A percentile compares a stretch with the other conserved stretches of the same genome.
phyloP scores from a whole-genome alignment of 2,888 invertebrate genomes.

The Agonum fuliginosum region DNA sequence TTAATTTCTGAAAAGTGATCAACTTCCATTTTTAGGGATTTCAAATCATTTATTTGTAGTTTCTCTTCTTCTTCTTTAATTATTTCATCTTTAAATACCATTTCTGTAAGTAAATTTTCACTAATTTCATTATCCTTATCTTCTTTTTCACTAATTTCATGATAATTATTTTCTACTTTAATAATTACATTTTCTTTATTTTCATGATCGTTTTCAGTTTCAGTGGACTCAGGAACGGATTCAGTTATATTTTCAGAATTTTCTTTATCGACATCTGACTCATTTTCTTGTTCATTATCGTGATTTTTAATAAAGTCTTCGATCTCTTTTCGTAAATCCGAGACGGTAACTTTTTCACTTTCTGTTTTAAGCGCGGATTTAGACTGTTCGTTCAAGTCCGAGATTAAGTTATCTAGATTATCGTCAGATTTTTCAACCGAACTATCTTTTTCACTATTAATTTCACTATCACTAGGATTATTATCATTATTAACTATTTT shows the following conservation, averaged over 20 bases:
- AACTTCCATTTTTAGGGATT: no score
- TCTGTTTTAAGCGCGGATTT: slow-evolving; percentile 1
- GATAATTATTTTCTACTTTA: background rate
- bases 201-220: background rate
- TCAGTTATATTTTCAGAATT: background rate
- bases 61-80: background rate
- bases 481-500: background rate
- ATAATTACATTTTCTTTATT: background rate
- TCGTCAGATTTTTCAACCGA: slow-evolving; percentile 5
- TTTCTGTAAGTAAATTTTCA: background rate
- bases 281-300: slow-evolving; percentile 9
- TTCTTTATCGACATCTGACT: background rate
- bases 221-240: background rate
- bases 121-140: background rate
- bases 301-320: slow-evolving; percentile 40
- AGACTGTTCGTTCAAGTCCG: slow-evolving; percentile 16
- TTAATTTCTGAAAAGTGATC: no score
- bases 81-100: background rate
- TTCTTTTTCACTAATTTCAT: background rate
- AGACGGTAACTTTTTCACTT: slow-evolving; percentile 16
- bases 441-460: background rate
- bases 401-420: slow-evolving; percentile 21
- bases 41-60: background rate
- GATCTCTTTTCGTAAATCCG: slow-evolving; percentile 47
- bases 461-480: slow-evolving; percentile 22